Base-by-base conservation (phyloP, 2,888 invertebrate genomes). In the Coecobrya sp. region DNA sequence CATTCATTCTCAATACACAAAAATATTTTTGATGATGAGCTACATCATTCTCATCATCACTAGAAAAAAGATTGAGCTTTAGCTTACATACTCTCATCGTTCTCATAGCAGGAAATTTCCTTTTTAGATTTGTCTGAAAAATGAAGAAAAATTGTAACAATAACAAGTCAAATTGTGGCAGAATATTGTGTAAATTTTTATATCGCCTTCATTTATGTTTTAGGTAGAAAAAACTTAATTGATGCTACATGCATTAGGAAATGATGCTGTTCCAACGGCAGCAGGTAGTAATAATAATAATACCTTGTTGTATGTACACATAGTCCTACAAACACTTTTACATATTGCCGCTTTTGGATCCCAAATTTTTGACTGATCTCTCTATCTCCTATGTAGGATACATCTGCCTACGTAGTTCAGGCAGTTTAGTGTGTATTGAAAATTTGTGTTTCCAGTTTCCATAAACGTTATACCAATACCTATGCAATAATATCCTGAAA, bases 101-200 rank as follows among this genome's bases (percentile, higher is more conserved):
- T 65, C 55, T 76, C 90, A 1, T 85, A 76, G 85, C 86, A 73
- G 86, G 90, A 49, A 85, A 90, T 85, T 86, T 90, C 90, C 90
- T 90, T 52, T 90, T 30, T 62, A 49, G 5, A 55, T 84, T 89
- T 89, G 68, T 68, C 49, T 62, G 25, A 30, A 79, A 81, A 45
- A 27, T 0, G 4, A 7, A n/a, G 4, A 22, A 49, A 49, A 11
- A 8, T 5, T 11, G 25, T 49, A 19, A 25, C n/a, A 62, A 30
- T 27, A 70, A 36, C 3, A 45, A 73, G 73, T 70, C 73, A 73
- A 73, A 73, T 73, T 42, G 45, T 13, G 73, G 45, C 27, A 22
- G 45, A 73, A 73, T 73, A 45, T 45, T 73, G 73, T 45, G 73
- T 73, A 73, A 73, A 73, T 10, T 73, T n/a, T 19, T 73, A 36